These are phyloP conservation scores for Musca domestica DNA, from an alignment of 1,140 invertebrate species.

Conservation along the genomic window DNA sequence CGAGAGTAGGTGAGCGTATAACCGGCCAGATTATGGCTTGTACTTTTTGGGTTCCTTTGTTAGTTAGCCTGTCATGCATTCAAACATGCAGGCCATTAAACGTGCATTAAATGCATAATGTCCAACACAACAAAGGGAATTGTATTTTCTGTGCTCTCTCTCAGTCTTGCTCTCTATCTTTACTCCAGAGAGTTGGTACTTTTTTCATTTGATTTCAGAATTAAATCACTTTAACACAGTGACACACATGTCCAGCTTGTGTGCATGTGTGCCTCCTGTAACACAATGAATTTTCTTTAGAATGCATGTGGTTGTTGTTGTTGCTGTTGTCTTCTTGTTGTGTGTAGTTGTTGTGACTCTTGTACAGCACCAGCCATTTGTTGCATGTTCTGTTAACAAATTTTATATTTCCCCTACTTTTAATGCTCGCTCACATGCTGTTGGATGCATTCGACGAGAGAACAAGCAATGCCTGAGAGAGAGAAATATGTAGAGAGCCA, in stretches of 20 bases:
- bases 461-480: background rate
- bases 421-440: background rate
- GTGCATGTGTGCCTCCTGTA: no score
- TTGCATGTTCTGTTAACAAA: slow-evolving; percentile 1
- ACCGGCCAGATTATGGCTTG: slow-evolving; percentile 9
- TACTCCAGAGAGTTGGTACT: no score
- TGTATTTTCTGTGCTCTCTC: no score
- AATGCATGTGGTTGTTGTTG: no score
- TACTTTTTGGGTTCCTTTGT: background rate
- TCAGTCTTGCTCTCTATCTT: no score
- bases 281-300: no score
- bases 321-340: no score
- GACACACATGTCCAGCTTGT: slow-evolving; percentile 5
- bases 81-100: background rate
- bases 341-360: no score
- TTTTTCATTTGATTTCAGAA: no score
- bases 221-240: slow-evolving; percentile 9
- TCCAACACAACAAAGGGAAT: background rate
- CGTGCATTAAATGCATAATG: background rate
- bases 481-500: background rate
- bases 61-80: no score
- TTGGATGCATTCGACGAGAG: background rate
- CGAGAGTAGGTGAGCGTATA: background rate
- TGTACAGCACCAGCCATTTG: slow-evolving; percentile 2
- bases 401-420: slow-evolving; percentile 17